These are phyloP conservation scores for Caenorhabditis latens DNA, from an alignment of 1,140 invertebrate genomes.

Conservation along the genomic window DNA sequence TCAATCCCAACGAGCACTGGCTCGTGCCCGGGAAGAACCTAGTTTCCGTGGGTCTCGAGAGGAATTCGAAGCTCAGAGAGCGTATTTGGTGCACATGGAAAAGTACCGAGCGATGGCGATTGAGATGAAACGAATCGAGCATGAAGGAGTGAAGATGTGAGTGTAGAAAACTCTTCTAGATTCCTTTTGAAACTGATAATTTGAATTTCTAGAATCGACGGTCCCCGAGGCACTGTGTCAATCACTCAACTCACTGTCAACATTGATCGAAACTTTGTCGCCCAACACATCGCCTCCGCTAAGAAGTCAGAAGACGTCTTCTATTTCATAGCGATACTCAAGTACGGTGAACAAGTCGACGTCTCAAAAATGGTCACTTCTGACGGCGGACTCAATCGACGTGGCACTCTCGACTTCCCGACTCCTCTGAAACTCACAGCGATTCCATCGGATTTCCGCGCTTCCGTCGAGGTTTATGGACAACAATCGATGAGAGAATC, in stretches of 20 bases:
- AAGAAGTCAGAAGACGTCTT: conserved; percentile 7
- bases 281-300: background rate
- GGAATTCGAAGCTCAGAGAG: conserved; percentile 17
- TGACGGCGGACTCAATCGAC: conserved; percentile 16
- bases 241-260: background rate
- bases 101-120: background rate
- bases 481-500: conserved; percentile 15
- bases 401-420: conserved; percentile 6
- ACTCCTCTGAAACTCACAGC: background rate
- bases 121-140: background rate
- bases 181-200: no score
- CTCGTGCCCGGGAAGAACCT: background rate
- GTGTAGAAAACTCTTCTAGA: no score
- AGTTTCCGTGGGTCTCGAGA: conserved; percentile 25
- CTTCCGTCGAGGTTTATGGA: conserved; percentile 20
- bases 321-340: conserved; percentile 48
- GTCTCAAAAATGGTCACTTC: conserved; percentile 40
- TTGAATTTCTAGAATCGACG: conserved; percentile 41
- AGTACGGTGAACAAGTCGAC: conserved; percentile 37
- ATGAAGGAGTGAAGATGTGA: background rate
- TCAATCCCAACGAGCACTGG: background rate
- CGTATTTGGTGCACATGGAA: conserved; percentile 3
- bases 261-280: background rate
- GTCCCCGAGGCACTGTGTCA: background rate
- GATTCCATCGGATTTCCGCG: conserved; percentile 46